Conservation (phyloP, 2,113 vertebrate genomes). For the Amphiprion ocellaris region DNA sequence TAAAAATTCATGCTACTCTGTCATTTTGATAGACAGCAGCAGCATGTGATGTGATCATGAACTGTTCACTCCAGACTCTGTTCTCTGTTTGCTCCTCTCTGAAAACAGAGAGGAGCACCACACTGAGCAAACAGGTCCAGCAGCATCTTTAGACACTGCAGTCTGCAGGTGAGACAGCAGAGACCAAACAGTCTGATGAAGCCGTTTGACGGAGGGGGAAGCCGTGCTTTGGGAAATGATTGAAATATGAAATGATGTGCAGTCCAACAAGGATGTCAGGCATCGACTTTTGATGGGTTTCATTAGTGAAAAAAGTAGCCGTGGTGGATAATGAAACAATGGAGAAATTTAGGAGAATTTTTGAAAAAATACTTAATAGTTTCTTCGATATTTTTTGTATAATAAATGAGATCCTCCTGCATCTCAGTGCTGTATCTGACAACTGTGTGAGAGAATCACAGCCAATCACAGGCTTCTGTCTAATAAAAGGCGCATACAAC, state of each 20-base stretch:
- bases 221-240: conserved; percentile 12
- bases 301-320: background rate
- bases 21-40: conserved; percentile 57
- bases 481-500: conserved; percentile 29
- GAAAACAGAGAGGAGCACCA: conserved; percentile 57
- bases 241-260: background rate
- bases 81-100: conserved; percentile 58
- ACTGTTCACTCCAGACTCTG: conserved; percentile 47
- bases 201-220: background rate
- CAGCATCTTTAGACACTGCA: conserved; percentile 44
- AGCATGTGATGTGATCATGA: conserved; percentile 57
- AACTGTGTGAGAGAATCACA: conserved; percentile 29
- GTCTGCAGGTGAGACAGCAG: conserved; percentile 58
- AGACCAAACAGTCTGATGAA: conserved; percentile 51
- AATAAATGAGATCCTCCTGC: conserved; percentile 15
- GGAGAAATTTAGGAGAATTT: too few relatives aligned
- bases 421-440: conserved; percentile 12
- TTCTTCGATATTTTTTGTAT: background rate
- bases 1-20: background rate
- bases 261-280: background rate
- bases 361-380: too few relatives aligned
- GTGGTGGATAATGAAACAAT: too few relatives aligned
- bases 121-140: conserved; percentile 58
- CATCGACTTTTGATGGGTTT: conserved; percentile 3
- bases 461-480: conserved; percentile 31